Conservation (phyloP, 2,113 vertebrate species). For the Pterophyllum scalare region DNA sequence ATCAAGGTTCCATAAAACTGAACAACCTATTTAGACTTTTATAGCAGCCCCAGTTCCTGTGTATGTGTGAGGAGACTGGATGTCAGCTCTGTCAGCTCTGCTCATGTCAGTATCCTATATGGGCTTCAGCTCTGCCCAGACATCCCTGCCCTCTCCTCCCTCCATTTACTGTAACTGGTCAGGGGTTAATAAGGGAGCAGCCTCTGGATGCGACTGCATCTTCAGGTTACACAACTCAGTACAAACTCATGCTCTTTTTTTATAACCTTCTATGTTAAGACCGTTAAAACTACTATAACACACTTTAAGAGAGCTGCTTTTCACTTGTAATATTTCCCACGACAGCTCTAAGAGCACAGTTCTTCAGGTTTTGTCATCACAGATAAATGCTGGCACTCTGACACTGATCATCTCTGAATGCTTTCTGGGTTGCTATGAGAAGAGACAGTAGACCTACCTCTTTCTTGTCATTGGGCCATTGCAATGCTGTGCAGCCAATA, state of each 20-base stretch:
- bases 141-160: neutral
- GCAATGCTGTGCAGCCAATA: constrained; percentile 60
- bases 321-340: neutral
- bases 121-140: constrained; percentile 20
- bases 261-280: neutral
- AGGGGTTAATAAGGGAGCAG: constrained; percentile 33
- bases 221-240: neutral
- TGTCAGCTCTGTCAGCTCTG: constrained; percentile 13
- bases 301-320: neutral
- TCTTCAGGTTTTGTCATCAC: constrained; percentile 11
- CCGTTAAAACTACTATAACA: neutral
- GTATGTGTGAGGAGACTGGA: neutral
- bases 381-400: constrained; percentile 9
- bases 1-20: neutral
- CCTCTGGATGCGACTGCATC: neutral
- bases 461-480: constrained; percentile 57
- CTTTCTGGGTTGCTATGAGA: constrained; percentile 74
- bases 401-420: constrained; percentile 36
- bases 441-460: constrained; percentile 54
- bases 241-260: neutral
- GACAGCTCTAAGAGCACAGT: neutral
- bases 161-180: neutral
- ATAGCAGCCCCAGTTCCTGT: neutral
- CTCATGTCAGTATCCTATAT: constrained; percentile 19
- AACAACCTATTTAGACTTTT: neutral